Evolutionary conservation across 2,797 vertebrate species (phyloP).

Genomic region (Hylomyscus alleni): DNA sequence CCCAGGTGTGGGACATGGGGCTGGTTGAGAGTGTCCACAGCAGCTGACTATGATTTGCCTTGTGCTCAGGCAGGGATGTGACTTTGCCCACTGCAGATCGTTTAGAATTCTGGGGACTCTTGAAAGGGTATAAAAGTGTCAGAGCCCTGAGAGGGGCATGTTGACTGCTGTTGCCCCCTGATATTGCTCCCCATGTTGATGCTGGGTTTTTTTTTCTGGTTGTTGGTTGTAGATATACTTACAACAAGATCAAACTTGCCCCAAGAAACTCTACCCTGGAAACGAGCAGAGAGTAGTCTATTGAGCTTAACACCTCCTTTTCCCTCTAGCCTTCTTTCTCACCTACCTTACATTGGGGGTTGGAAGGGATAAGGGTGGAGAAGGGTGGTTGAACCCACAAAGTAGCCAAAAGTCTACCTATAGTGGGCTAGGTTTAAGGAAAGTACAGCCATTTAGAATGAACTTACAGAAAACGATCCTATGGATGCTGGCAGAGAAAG

Average conservation of each 20-base stretch:
- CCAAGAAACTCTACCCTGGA: not conserved
- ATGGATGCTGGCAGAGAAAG: not conserved
- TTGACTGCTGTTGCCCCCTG: not conserved
- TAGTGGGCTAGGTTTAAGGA: not conserved
- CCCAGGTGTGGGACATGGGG: not conserved
- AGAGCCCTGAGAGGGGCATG: not conserved
- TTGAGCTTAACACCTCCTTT: not conserved
- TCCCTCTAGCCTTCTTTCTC: not conserved
- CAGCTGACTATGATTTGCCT: not conserved
- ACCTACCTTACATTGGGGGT: not conserved
- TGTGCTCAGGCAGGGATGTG: not conserved
- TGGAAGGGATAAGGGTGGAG: not conserved
- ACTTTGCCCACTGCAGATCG: not conserved
- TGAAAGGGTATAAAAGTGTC: not conserved
- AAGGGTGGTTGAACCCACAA: not conserved
- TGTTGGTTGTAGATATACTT: not conserved
- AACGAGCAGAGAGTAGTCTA: not conserved
- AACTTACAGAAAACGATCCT: not conserved
- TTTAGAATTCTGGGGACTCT: not conserved
- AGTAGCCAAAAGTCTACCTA: not conserved
- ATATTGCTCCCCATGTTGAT: not conserved
- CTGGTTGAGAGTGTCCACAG: not conserved
- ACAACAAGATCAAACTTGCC: not conserved
- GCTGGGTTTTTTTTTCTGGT: not conserved
- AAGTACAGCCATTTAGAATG: not conserved